Base-by-base conservation (phyloP, 2,113 vertebrate genomes). In the Dascyllus trimaculatus region DNA sequence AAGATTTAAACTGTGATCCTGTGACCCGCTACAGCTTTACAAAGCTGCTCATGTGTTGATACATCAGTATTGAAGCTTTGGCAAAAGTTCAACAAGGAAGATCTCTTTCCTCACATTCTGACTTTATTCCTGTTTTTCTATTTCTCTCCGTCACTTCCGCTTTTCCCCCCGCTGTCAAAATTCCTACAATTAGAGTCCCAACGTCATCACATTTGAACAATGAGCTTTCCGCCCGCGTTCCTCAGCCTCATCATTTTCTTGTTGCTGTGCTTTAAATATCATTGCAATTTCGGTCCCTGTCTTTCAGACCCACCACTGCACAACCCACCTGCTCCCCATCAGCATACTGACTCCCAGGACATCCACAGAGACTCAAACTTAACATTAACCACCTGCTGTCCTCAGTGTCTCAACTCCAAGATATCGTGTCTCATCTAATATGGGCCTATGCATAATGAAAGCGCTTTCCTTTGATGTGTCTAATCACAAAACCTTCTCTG, bases 191-290 rank as follows among this genome's bases (percentile, higher is more conserved):
- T 52, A 69, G 14, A 61, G 56, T 71, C 60, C n/a, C 35, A 35
- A 72, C 22, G 49, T 21, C 21, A 29, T 38, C 5, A 4, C 15
- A 56, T 51, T 56, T 29, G 24, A 45, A n/a, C 66, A 78, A 76
- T 38, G 14, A 46, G 49, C 18, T 62, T 26, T 71, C 45, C 56
- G 17, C 26, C n/a, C 43, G 4, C 9, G 8, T n/a, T 35, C 54
- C 56, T 59, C 67, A 57, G 58, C 10, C n/a, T 22, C 59, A 71
- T 51, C 52, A 78, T 64, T 78, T 72, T 71, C 76, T 58, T 43
- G 11, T 63, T 26, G 52, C 22, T 51, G 29, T 3, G 54, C 77
- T 72, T 66, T 52, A 66, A 72, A 59, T 80, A 32, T 64, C 54
- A 45, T 43, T 66, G n/a, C 46, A 66, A 58, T 52, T 54, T 25